A percentile compares a stretch with the other conserved stretches of the same genome.
Evolutionary conservation across 2,113 vertebrate species (phyloP).

Genomic region (Hassar affinis): DNA sequence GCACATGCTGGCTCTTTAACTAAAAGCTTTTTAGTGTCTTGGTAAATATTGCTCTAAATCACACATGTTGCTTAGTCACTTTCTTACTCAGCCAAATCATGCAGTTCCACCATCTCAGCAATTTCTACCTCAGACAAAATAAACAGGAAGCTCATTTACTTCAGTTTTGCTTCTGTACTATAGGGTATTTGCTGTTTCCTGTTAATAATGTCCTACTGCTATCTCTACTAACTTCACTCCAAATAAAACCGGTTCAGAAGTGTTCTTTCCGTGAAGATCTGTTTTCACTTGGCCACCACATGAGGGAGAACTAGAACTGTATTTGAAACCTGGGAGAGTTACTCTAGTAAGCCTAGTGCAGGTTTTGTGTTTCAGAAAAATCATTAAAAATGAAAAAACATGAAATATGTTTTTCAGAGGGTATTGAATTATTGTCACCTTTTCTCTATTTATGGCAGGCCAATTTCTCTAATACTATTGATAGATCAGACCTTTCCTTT

Average conservation of each 20-base stretch:
- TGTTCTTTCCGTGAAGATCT: neutral
- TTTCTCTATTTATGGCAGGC: neutral
- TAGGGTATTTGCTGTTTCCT: neutral
- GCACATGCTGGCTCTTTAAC: too few relatives aligned
- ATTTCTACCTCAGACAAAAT: neutral
- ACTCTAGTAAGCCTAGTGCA: neutral
- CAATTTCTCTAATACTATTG: too few relatives aligned
- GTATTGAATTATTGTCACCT: neutral
- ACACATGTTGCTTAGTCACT: neutral
- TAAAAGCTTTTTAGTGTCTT: neutral
- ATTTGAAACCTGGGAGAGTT: neutral
- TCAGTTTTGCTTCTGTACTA: neutral
- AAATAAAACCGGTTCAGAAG: neutral
- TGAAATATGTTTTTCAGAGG: neutral
- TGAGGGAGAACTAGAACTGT: constrained; percentile 6
- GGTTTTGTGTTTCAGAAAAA: neutral
- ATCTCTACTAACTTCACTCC: neutral
- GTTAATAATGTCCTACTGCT: neutral
- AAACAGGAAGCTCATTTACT: neutral
- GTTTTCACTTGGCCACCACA: constrained; percentile 5
- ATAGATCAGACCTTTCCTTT: neutral
- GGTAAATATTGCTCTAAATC: neutral
- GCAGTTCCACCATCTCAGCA: neutral
- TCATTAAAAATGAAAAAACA: neutral
- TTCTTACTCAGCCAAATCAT: neutral